Percentiles rank a stretch among this genome's conserved stretches.
Evolutionary conservation across 2,113 vertebrate genomes (phyloP).

Genomic region (Crypturellus undulatus): DNA sequence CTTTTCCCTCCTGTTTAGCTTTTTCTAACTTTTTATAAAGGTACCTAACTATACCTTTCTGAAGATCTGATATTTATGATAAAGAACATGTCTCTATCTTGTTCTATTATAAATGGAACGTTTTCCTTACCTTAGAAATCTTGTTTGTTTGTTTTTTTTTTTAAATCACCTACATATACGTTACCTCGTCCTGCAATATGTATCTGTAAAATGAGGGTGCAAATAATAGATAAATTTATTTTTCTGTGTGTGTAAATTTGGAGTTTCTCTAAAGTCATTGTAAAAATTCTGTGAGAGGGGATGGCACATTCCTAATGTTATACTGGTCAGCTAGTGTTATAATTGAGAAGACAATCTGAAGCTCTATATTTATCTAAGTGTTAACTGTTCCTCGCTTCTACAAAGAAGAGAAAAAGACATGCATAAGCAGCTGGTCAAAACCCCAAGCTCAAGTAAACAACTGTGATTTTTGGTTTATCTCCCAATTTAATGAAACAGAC

Average conservation of each 20-base stretch:
- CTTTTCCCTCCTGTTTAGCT: not conserved
- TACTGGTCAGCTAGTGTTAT: not conserved
- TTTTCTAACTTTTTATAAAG: too few relatives aligned
- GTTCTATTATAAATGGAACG: not conserved
- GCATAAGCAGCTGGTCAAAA: not conserved
- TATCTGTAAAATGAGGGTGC: not conserved
- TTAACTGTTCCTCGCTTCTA: not conserved
- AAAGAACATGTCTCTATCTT: not conserved
- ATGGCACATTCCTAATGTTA: not conserved
- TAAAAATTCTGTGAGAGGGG: not conserved
- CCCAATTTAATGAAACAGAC: slow-evolving; percentile 37
- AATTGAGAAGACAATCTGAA: not conserved
- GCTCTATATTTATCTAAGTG: not conserved
- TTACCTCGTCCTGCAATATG: not conserved
- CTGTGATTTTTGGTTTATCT: slow-evolving; percentile 19
- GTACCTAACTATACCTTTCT: not conserved
- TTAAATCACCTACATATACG: not conserved
- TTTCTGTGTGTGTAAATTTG: not conserved
- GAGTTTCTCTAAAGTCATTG: not conserved
- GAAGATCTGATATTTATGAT: not conserved
- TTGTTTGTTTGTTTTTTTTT: not conserved
- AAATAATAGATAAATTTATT: not conserved
- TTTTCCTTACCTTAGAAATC: not conserved
- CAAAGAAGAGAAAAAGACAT: not conserved
- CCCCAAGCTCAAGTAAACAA: not conserved